Evolutionary conservation across 2,888 invertebrate genomes (phyloP), one percentile per base, ranked within the genome.

Genomic region (Apodemia mormo): DNA sequence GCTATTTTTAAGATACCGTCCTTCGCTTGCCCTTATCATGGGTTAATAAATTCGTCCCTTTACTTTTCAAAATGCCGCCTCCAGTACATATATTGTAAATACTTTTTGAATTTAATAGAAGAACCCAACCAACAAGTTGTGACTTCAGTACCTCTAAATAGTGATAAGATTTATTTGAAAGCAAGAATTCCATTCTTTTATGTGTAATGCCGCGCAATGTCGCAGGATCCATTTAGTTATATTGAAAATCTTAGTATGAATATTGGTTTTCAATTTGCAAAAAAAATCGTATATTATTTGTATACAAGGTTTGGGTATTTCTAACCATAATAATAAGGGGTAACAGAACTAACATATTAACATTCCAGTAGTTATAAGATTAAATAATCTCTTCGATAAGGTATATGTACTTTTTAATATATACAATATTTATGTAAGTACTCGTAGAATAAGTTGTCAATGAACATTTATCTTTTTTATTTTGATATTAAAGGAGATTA

Each of bases 301-400:
- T 58, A 58, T 58, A 58, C 77, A 82, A 82, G 92, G 92, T 89
- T 91, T 91, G 87, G 92, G 91, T 87, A 83, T 84, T 81, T 85
- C 83, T 91, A 91, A 92, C 89, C 88, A 85, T 85, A 90, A 78
- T 79, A 75, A 78, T 90, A 91, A 90, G 88, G 85, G 87, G 85
- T 85, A 82, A 80, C 81, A 80, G 77, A 81, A 92, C 91, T 92
- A 92, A 92, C 91, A 89, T 66, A 67, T 81, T 80, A 81, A 89
- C 91, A 92, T 91, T 92, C 90, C 90, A 89, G 68, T 92, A 91
- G 86, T 66, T 78, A 22, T 90, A 90, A 85, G 86, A 76, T 73
- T 85, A 83, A 84, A 85, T 91, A 91, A 89, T 89, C 87, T 80
- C 83, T 80, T 82, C 81, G 80, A 83, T 78, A 77, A 71, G 74